Percentiles rank a stretch among this genome's conserved stretches.
These are phyloP conservation scores for Parus major DNA, from an alignment of 2,113 vertebrate genomes.

Conservation along the genomic window DNA sequence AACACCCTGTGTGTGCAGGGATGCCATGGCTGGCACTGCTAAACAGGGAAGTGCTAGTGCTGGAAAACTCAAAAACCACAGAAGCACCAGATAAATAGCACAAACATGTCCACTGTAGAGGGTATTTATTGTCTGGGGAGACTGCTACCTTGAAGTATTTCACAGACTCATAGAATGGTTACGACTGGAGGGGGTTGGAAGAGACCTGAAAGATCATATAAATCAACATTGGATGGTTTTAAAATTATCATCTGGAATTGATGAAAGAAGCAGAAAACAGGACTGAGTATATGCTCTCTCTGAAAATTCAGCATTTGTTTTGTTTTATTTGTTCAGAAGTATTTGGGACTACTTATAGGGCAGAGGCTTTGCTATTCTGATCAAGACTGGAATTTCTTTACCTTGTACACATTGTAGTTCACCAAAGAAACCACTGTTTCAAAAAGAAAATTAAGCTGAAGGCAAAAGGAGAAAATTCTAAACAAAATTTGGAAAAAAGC, in stretches of 20 bases:
- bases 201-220: neutral
- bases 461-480: neutral
- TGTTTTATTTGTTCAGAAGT: neutral
- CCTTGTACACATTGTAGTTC: neutral
- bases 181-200: neutral
- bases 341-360: neutral
- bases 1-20: neutral
- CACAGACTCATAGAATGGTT: neutral
- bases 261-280: neutral
- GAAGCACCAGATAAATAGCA: neutral
- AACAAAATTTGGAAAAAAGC: neutral
- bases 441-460: neutral
- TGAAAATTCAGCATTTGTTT: neutral
- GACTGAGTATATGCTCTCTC: neutral
- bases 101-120: neutral
- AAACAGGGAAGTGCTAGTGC: neutral
- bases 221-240: neutral
- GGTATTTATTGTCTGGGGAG: neutral
- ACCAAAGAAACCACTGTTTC: neutral
- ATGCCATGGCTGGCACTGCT: neutral
- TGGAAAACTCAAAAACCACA: neutral
- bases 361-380: neutral
- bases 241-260: neutral
- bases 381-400: neutral
- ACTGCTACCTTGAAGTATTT: neutral